Evolutionary conservation across 2,888 invertebrate genomes (phyloP).

Genomic region (Eilema sororculum): DNA sequence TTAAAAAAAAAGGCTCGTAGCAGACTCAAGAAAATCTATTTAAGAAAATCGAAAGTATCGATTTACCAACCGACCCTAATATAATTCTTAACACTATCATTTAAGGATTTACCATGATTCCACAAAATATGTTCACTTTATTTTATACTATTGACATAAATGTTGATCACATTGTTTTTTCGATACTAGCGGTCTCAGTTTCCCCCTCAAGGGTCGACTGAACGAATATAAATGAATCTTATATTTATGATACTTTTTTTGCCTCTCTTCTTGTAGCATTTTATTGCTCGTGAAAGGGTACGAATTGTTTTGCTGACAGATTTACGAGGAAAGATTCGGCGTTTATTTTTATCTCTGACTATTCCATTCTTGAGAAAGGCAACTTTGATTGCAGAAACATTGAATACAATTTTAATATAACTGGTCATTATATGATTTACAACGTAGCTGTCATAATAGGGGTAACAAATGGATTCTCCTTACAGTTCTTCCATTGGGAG

Average conservation of each 20-base stretch:
- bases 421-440: conserved; percentile 57
- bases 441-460: conserved; percentile 38
- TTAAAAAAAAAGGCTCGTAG: not conserved
- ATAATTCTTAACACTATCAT: conserved; percentile 24
- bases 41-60: not conserved
- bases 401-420: conserved; percentile 63
- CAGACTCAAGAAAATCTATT: not conserved
- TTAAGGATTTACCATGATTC: conserved; percentile 33
- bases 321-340: conserved; percentile 85
- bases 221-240: conserved; percentile 87
- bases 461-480: conserved; percentile 37
- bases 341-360: conserved; percentile 81
- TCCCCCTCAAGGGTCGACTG: conserved; percentile 75
- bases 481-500: not conserved
- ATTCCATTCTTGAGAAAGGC: conserved; percentile 68
- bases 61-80: too few species aligned
- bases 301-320: conserved; percentile 86
- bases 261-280: conserved; percentile 82
- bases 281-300: conserved; percentile 87
- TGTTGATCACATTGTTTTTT: conserved; percentile 66
- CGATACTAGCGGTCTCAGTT: conserved; percentile 67
- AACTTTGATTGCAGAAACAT: conserved; percentile 62
- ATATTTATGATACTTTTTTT: conserved; percentile 85
- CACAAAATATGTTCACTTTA: conserved; percentile 38
- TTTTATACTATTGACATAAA: conserved; percentile 51